Base-by-base conservation (phyloP, 2,113 vertebrate genomes). In the Oncorhynchus mykiss region DNA sequence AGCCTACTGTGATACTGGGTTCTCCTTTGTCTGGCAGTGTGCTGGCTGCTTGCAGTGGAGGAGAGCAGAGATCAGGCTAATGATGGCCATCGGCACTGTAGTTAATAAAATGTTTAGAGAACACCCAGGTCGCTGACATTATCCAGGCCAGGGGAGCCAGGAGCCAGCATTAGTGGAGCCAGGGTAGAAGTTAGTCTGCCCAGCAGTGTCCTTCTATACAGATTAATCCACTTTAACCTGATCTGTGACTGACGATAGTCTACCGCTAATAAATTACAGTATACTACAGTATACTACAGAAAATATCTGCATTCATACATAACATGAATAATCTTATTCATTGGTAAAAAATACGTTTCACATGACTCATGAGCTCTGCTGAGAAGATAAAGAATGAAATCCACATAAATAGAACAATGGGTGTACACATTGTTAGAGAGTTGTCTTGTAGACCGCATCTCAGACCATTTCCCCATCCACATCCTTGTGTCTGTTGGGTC, bases 71-170 rank as follows among this genome's bases (percentile, higher is more conserved):
- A 81, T 86, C 60, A 74, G 75, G 76, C 81, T 89, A 88, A 90
- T 88, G 84, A 86, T 75, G 71, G 87, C 87, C 77, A 82, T 74
- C 78, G 83, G 80, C 80, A 20, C 82, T 77, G 78, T 70, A 82
- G 76, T 77, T 89, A 91, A 91, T 89, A 77, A 90, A 85, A 88
- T 70, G 87, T 88, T 91, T 82, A 85, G 80, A 85, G 78, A 88
- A 82, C 85, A 85, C 81, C 85, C 84, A 68, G 65, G 24, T 67
- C 14, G 8, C 24, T 64, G 25, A 64, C 60, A 64, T 64, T 64
- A 64, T n/a, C 60, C 60, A 24, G 22, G 60, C 60, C n/a, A 45
- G 9, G 39, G 22, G 20, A 64, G 22, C 22, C n/a, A 24, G 22
- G 20, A 22, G 8, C 66, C 16, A 16, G 31, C 45, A 11, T 13